phyloP scores from a whole-genome alignment of 1,140 invertebrate species.

The Zaprionus camerounensis region DNA sequence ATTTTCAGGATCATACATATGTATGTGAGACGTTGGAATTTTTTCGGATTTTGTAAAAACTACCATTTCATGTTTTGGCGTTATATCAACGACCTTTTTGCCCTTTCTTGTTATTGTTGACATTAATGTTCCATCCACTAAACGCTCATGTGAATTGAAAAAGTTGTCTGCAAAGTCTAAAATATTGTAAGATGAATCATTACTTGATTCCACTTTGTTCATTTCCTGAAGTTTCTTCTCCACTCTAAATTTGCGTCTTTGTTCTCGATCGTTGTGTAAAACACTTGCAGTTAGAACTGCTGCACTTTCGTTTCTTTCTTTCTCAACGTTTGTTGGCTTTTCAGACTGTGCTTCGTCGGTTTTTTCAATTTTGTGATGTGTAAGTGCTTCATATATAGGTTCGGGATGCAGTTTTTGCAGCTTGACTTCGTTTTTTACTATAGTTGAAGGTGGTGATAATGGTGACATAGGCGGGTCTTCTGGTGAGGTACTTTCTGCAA shows the following conservation, averaged over 20 bases:
- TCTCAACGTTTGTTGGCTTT: slow-evolving; percentile 3
- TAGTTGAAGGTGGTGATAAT: slow-evolving; percentile 84
- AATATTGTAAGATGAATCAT: slow-evolving; percentile 90
- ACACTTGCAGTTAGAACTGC: background rate
- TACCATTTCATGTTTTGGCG: slow-evolving; percentile 97
- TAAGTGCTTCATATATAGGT: slow-evolving; percentile 93
- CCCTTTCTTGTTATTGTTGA: slow-evolving; percentile 93
- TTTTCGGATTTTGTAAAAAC: slow-evolving; percentile 93
- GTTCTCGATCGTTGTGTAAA: slow-evolving; percentile 87
- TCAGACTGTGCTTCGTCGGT: slow-evolving; percentile 5
- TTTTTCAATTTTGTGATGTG: slow-evolving; percentile 17
- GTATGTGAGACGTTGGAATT: slow-evolving; percentile 97
- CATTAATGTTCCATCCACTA: slow-evolving; percentile 94
- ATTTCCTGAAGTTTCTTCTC: slow-evolving; percentile 94
- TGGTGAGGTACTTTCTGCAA: slow-evolving; percentile 86
- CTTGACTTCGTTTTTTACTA: background rate
- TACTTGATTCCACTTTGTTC: slow-evolving; percentile 84
- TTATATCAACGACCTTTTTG: slow-evolving; percentile 90
- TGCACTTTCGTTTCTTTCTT: slow-evolving; percentile 23
- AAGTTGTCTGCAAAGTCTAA: slow-evolving; percentile 96
- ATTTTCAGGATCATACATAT: slow-evolving; percentile 97
- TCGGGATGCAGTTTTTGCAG: slow-evolving; percentile 85
- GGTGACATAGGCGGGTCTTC: slow-evolving; percentile 91
- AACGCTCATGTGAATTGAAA: slow-evolving; percentile 95
- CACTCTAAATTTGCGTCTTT: slow-evolving; percentile 91